phyloP scores from a whole-genome alignment of 2,888 invertebrate species.

The Andrena dorsata region DNA sequence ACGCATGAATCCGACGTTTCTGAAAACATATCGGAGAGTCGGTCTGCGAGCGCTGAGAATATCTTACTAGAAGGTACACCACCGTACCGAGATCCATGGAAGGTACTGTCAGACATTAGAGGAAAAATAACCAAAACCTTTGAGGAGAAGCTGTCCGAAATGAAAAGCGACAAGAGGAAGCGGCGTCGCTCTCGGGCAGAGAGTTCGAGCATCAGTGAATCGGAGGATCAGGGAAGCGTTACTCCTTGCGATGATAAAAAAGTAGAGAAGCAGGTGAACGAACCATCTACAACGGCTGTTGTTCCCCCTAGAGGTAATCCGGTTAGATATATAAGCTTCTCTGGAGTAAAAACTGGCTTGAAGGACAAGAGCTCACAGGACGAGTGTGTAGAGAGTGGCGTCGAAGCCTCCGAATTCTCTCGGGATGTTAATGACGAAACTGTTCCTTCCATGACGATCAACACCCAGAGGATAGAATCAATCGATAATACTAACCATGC shows the following conservation, averaged over 20 bases:
- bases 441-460: neutral
- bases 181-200: slow-evolving; percentile 86
- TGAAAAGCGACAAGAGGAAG: slow-evolving; percentile 87
- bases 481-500: neutral
- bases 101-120: slow-evolving; percentile 90
- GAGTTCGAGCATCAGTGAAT: slow-evolving; percentile 89
- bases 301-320: slow-evolving; percentile 67
- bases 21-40: slow-evolving; percentile 83
- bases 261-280: slow-evolving; percentile 75
- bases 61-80: slow-evolving; percentile 84
- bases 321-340: slow-evolving; percentile 85
- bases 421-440: slow-evolving; percentile 70
- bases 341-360: slow-evolving; percentile 81
- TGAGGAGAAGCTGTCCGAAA: slow-evolving; percentile 91
- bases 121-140: slow-evolving; percentile 92
- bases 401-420: slow-evolving; percentile 84
- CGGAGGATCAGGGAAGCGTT: slow-evolving; percentile 85
- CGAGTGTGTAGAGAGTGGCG: slow-evolving; percentile 81
- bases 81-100: slow-evolving; percentile 89
- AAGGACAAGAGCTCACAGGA: slow-evolving; percentile 80
- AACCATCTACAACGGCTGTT: slow-evolving; percentile 43
- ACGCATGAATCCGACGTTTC: slow-evolving; percentile 82
- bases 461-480: neutral
- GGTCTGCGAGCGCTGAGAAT: slow-evolving; percentile 88
- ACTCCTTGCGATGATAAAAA: slow-evolving; percentile 78